Conservation (phyloP, 2,113 vertebrate genomes). For the Zapus hudsonius region DNA sequence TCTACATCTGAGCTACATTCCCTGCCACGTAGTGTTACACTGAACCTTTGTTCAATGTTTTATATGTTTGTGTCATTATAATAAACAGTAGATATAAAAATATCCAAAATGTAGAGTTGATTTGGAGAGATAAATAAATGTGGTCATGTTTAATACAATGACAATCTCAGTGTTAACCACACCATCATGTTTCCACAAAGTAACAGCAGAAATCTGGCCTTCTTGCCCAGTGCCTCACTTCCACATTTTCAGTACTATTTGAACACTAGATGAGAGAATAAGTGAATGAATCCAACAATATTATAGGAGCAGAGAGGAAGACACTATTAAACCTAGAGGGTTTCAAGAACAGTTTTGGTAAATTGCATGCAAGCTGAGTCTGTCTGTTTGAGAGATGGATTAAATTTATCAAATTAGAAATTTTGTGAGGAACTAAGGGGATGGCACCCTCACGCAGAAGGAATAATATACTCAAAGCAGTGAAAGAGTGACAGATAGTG, state of each 20-base stretch:
- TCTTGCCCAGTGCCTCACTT: background rate
- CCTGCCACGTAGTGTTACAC: background rate
- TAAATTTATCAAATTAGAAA: constrained; percentile 37
- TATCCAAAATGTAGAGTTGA: background rate
- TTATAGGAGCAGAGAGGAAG: background rate
- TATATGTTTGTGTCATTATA: background rate
- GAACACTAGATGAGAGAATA: background rate
- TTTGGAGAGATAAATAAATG: background rate
- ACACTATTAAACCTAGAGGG: background rate
- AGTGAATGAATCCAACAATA: background rate
- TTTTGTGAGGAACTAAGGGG: background rate
- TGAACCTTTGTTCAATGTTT: background rate
- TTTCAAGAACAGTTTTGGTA: constrained; percentile 1
- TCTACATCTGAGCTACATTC: background rate
- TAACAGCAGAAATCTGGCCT: background rate
- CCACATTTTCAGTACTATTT: background rate
- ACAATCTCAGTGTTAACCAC: background rate
- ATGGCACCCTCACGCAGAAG: background rate
- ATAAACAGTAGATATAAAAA: background rate
- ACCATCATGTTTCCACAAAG: background rate
- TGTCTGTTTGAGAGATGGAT: background rate
- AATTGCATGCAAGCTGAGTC: background rate
- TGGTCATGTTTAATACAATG: background rate
- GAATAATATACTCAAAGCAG: background rate
- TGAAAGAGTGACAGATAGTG: background rate